phyloP scores from a whole-genome alignment of 2,113 vertebrate species.

The Thamnophis sirtalis region DNA sequence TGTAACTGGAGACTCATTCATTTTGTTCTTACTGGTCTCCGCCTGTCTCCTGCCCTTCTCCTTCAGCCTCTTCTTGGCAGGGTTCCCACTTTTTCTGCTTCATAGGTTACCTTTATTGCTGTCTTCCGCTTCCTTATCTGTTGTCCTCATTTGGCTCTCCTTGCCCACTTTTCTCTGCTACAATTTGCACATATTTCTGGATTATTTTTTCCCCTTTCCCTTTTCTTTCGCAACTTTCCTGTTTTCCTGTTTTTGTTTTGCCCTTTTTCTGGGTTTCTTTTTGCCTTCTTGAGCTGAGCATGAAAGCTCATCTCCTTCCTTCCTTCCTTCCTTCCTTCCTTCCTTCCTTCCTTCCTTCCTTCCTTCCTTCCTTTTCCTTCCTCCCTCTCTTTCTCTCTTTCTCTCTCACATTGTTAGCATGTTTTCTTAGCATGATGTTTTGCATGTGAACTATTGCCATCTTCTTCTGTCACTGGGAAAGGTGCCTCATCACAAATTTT shows the following conservation, averaged over 20 bases:
- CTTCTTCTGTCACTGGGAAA: not conserved
- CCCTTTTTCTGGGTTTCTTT: not conserved
- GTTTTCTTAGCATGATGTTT: too few species aligned
- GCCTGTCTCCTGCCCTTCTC: not conserved
- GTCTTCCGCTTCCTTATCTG: not conserved
- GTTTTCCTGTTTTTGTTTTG: not conserved
- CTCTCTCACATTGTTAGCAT: too few species aligned
- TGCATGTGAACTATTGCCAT: not conserved
- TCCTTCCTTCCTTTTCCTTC: fast-evolving
- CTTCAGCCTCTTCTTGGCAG: not conserved
- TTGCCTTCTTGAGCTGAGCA: not conserved
- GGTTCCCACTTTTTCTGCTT: not conserved
- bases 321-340: too few species aligned
- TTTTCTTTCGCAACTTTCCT: not conserved
- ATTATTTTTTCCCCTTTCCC: not conserved
- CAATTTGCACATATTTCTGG: not conserved
- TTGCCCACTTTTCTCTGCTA: not conserved
- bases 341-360: too few species aligned
- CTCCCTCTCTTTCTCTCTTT: too few species aligned
- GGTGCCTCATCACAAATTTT: not conserved
- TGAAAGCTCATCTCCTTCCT: not conserved
- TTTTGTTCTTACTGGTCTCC: not conserved
- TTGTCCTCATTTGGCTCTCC: not conserved
- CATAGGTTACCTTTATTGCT: not conserved
- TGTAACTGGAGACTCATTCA: not conserved